A percentile compares a stretch with the other conserved stretches of the same genome.
phyloP scores from a whole-genome alignment of 1,140 invertebrate species.

The Macrocentrus cingulum region DNA sequence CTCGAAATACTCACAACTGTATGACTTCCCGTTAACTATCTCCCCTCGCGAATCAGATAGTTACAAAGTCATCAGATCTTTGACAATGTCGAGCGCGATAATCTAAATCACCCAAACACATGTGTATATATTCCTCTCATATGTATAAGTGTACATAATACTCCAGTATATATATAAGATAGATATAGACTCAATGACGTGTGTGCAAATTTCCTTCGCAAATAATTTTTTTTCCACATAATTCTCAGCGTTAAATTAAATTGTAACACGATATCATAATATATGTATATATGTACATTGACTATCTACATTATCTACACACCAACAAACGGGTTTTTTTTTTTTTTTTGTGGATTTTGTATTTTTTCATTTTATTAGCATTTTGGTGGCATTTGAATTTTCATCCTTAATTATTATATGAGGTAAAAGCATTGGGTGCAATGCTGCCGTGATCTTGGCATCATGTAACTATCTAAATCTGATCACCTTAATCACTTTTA shows the following conservation, averaged over 20 bases:
- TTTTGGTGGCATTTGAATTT: conserved; percentile 8
- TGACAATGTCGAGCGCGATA: neutral
- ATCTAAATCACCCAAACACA: neutral
- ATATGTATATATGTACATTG: conserved; percentile 52
- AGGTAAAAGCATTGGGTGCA: conserved; percentile 18
- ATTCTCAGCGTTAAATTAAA: conserved; percentile 39
- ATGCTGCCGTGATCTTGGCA: conserved; percentile 5
- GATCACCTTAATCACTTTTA: conserved; percentile 9
- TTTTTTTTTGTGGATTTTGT: conserved; percentile 14
- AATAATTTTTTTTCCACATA: conserved; percentile 28
- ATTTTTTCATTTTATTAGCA: conserved; percentile 9
- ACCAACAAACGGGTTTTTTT: conserved; percentile 51
- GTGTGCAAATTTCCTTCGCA: conserved; percentile 20
- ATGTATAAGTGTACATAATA: conserved; percentile 21
- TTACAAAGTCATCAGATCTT: conserved; percentile 6
- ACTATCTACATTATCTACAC: conserved; percentile 62
- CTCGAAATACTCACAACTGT: no score
- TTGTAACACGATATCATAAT: conserved; percentile 44
- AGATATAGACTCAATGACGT: conserved; percentile 22
- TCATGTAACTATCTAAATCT: conserved; percentile 10
- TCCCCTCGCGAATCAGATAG: no score
- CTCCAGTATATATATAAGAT: conserved; percentile 23
- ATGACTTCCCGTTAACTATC: no score
- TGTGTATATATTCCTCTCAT: neutral
- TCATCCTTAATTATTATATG: neutral